phyloP scores from a whole-genome alignment of 2,797 vertebrate genomes.

The Oryzias sinensis region DNA sequence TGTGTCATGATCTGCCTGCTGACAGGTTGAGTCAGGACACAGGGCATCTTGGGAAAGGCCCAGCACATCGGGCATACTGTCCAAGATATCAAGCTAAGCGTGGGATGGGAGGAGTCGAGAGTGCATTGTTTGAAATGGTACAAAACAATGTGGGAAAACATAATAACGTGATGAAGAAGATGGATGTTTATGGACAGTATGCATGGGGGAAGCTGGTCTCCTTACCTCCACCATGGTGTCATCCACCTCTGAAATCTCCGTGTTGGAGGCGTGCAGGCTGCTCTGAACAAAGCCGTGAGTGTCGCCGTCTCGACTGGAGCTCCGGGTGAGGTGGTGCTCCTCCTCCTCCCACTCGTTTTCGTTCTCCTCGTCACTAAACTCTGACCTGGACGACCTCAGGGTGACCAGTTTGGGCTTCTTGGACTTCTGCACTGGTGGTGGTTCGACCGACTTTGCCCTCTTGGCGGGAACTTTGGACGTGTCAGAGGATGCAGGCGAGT shows the following conservation, averaged over 20 bases:
- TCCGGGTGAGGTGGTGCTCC: constrained; percentile 62
- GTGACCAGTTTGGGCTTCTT: constrained; percentile 83
- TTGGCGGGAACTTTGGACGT: constrained; percentile 47
- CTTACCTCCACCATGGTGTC: constrained; percentile 93
- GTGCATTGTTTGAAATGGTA: constrained; percentile 32
- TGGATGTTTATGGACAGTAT: constrained; percentile 14
- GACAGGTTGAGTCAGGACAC: constrained; percentile 60
- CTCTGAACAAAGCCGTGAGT: constrained; percentile 85
- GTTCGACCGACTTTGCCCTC: constrained; percentile 67
- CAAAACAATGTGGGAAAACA: constrained; percentile 34
- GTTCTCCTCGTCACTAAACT: constrained; percentile 74
- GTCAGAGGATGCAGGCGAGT: constrained; percentile 39
- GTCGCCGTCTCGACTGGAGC: constrained; percentile 79
- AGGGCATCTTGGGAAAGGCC: constrained; percentile 73
- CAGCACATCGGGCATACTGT: constrained; percentile 79
- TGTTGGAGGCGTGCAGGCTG: constrained; percentile 81
- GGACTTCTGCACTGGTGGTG: constrained; percentile 61
- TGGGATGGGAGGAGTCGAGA: constrained; percentile 32
- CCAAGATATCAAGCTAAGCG: constrained; percentile 86
- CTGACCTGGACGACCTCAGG: constrained; percentile 81
- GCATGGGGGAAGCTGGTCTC: background rate
- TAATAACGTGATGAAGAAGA: constrained; percentile 15
- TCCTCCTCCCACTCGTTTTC: constrained; percentile 55
- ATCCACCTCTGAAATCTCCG: constrained; percentile 81
- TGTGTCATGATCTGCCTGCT: constrained; percentile 61